Percentiles rank a stretch among this genome's conserved stretches.
Conservation (phyloP, 2,888 invertebrate genomes). For the Eulithis prunata region DNA sequence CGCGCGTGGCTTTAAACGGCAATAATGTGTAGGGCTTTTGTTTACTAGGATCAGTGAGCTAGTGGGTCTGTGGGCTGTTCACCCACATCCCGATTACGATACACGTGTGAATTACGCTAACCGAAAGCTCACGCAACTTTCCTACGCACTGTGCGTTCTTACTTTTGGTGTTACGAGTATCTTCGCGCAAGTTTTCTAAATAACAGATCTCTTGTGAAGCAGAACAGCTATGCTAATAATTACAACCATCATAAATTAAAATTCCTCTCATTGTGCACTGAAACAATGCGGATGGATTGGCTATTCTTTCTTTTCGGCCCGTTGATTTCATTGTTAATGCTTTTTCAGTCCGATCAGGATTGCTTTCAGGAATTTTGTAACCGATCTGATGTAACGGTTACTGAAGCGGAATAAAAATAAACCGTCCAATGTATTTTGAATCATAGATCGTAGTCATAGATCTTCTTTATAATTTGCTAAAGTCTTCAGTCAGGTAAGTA, state of each 20-base stretch:
- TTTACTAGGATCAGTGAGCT: constrained; percentile 57
- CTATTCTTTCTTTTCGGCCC: constrained; percentile 23
- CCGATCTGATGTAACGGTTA: constrained; percentile 1
- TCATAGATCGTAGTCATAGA: not conserved
- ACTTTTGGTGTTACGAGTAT: constrained; percentile 1
- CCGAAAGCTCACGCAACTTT: constrained; percentile 28
- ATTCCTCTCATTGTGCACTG: constrained; percentile 22
- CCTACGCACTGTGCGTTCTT: not conserved
- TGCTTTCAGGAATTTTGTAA: constrained; percentile 17
- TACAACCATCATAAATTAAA: constrained; percentile 6
- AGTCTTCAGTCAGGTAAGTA: too few relatives aligned
- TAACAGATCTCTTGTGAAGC: constrained; percentile 28
- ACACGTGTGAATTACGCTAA: constrained; percentile 36
- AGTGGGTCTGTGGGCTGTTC: constrained; percentile 44
- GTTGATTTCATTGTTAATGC: constrained; percentile 22
- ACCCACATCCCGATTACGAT: constrained; percentile 37
- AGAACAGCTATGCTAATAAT: constrained; percentile 27
- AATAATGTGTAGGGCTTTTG: constrained; percentile 66
- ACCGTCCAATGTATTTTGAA: not conserved
- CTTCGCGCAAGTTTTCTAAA: constrained; percentile 31
- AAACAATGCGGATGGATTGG: constrained; percentile 29
- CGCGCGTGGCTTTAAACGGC: constrained; percentile 80
- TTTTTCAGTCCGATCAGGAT: constrained; percentile 8
- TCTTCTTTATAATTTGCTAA: too few relatives aligned
- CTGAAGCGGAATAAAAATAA: constrained; percentile 5